Percentiles rank a stretch among this genome's conserved stretches.
Conservation (phyloP, 2,797 vertebrate genomes). For the Chaunax sp. region DNA sequence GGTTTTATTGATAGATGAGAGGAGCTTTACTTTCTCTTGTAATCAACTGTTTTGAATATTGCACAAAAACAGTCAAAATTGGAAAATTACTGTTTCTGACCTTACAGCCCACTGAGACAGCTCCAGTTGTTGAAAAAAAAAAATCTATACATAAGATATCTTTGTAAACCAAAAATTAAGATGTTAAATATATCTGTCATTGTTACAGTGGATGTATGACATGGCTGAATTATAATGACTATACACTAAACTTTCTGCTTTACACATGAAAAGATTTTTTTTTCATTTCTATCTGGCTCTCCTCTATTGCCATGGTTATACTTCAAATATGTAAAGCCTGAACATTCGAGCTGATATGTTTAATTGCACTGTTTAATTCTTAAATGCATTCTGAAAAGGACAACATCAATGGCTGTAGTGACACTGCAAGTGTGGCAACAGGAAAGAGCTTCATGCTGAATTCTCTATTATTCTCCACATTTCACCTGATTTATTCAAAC, state of each 20-base stretch:
- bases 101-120: not conserved
- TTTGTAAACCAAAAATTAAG: too few relatives aligned
- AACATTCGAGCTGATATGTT: constrained; percentile 1
- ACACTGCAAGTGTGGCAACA: constrained; percentile 44
- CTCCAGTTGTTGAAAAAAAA: constrained; percentile 7
- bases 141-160: too few relatives aligned
- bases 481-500: constrained; percentile 25
- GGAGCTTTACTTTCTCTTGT: constrained; percentile 73
- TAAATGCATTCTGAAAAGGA: too few relatives aligned
- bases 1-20: constrained; percentile 73
- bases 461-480: constrained; percentile 33
- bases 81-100: not conserved
- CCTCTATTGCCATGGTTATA: not conserved
- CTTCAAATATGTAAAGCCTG: not conserved
- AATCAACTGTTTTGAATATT: constrained; percentile 76
- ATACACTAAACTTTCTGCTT: not conserved
- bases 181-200: not conserved
- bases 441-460: constrained; percentile 68
- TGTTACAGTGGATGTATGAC: not conserved
- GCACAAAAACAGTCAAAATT: constrained; percentile 55
- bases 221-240: not conserved
- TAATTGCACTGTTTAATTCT: too few relatives aligned
- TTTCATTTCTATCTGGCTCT: not conserved
- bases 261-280: too few relatives aligned
- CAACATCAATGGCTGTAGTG: too few relatives aligned